Base-by-base conservation (phyloP, 2,113 vertebrate species). In the Cryptomyrus ogoouensis region DNA sequence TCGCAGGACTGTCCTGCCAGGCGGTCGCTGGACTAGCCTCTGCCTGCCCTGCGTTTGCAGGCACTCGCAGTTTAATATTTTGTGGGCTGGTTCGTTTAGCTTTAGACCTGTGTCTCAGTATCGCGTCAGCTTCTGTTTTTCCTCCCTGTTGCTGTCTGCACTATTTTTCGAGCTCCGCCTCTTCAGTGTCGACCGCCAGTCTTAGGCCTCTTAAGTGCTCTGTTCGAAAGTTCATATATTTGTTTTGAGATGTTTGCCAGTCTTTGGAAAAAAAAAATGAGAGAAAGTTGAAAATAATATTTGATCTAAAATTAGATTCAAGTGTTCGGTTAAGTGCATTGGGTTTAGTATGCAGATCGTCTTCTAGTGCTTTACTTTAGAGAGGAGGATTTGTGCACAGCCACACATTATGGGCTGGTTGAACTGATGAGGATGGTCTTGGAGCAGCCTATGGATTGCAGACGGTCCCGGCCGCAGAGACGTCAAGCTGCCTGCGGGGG, bases 381-480 rank as follows among this genome's bases (percentile, higher is more conserved):
- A 94, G 93, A 92, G 94, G 95, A 94, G 91, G 92, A 94, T 91
- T 92, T 93, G 92, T 92, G 93, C 90, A 87, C 91, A 90, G 93
- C 93, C 91, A 93, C 92, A 94, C 92, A 94, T 95, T 95, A 94
- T 96, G 95, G 24, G 47, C 44, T 49, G 84, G 84, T 50, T 53
- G 92, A 93, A 91, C 89, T 92, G 92, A 93, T 92, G 93, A 91
- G 93, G 92, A 94, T 94, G 93, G 91, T 94, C 95, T 95, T 92
- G 95, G 93, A 93, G 96, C 96, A 96, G 95, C 95, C 95, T 96
- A 96, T 96, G 96, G 95, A 96, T 96, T 96, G 96, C 95, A 92
- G 95, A 88, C 90, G 90, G 91, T 87, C 94, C 94, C 93, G 95
- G 94, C 91, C 46, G 90, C 7, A 42, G 83, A 70, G 27, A 92